Evolutionary conservation across 1,140 invertebrate species (phyloP), one percentile per base, ranked within the genome.

Genomic region (Whitmania pigra): DNA sequence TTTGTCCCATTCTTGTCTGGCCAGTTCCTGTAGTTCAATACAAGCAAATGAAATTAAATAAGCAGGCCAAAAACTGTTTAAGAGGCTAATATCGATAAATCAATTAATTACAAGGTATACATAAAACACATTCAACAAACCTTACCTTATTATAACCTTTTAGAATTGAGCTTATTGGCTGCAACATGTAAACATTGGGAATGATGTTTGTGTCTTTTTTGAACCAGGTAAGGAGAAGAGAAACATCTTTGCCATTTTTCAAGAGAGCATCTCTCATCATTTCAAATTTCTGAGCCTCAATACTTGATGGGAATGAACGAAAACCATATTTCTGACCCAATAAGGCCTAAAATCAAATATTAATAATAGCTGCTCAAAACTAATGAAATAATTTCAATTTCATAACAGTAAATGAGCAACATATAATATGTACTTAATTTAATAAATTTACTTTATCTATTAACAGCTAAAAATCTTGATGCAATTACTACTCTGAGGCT

Each of bases 151-250:
- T 97, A 78, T 97, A 99, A 80, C 98, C 97, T 73, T 94, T 88
- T 11, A 97, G 83, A 78, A 97, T 96, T 0, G 94, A 95, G 7
- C 93, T 97, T 75, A 98, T 97, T 0, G 94, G 94, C 78, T 97
- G 94, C 0, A 98, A 83, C 29, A 97, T 89, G 36, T 91, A 96
- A 2, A 94, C 89, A 0, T 93, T 88, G 1, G 85, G 85, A 4
- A 97, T 93, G 0, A 93, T 91, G 80, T 98, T 99, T 67, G 89
- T 89, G 78, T 99, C 95, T 80, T 94, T 92, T 79, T 92, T 89
- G 81, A 97, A 98, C 95, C 95, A 98, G 11, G 87, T 89, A 78
- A 96, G 92, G 54, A 98, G 83, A 5, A 94, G 82, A 9, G 86
- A 88, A 0, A 90, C 87, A 76, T 97, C 93, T 22, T 88, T 88